These are phyloP conservation scores for Lysandra coridon DNA, from an alignment of 2,888 invertebrate species.

Conservation along the genomic window DNA sequence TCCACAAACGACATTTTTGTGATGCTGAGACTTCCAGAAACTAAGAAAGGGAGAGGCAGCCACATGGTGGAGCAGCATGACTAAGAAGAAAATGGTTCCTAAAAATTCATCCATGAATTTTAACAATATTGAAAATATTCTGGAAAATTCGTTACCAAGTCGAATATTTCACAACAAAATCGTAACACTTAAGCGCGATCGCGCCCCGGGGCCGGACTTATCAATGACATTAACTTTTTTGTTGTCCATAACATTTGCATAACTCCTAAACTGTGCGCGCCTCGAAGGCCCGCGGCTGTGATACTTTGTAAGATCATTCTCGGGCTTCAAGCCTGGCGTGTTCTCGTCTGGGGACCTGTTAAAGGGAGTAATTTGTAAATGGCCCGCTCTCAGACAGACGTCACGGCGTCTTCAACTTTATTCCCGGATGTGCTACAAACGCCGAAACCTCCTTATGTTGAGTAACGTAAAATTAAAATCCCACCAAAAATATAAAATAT, in stretches of 20 bases:
- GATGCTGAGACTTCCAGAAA: no score
- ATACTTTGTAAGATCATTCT: conserved; percentile 79
- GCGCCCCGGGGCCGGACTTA: conserved; percentile 71
- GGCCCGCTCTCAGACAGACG: conserved; percentile 51
- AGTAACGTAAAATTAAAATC: conserved; percentile 3
- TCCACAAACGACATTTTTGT: no score
- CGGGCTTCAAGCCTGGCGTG: conserved; percentile 60
- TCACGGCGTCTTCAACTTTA: conserved; percentile 41
- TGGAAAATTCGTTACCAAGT: conserved; percentile 10
- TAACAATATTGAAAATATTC: not conserved
- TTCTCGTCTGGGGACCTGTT: conserved; percentile 64
- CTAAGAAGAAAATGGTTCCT: not conserved
- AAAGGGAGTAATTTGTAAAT: conserved; percentile 63
- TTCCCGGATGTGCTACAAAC: conserved; percentile 41
- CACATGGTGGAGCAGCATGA: no score
- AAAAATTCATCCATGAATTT: not conserved
- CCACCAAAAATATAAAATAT: no score
- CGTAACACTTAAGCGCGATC: conserved; percentile 51
- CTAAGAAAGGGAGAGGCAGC: no score
- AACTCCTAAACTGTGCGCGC: conserved; percentile 70
- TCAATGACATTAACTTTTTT: conserved; percentile 80
- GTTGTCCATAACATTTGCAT: conserved; percentile 81
- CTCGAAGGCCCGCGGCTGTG: conserved; percentile 61
- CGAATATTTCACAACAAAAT: conserved; percentile 14
- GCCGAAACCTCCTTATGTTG: conserved; percentile 32